These are phyloP conservation scores for Drosophila neoperkinsi DNA, from an alignment of 2,888 invertebrate genomes.

Conservation along the genomic window DNA sequence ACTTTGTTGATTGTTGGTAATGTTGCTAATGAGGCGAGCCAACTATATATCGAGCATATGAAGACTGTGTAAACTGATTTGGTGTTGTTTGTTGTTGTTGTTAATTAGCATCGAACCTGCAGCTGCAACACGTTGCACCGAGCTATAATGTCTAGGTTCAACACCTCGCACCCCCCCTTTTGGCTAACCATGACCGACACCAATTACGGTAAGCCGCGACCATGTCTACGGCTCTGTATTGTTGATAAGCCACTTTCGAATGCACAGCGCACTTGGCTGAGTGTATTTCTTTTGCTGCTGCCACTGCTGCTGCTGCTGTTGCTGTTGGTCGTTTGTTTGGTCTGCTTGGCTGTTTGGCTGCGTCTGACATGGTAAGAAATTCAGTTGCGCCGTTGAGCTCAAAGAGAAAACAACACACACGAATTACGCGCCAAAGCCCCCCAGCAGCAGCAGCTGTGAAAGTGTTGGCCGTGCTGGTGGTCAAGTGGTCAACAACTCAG, in stretches of 20 bases:
- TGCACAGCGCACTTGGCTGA: constrained; percentile 52
- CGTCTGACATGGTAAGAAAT: constrained; percentile 59
- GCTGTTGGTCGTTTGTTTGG: constrained; percentile 37
- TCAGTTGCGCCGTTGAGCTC: constrained; percentile 76
- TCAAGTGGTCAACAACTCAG: constrained; percentile 42
- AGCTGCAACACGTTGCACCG: constrained; percentile 55
- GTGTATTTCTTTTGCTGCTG: constrained; percentile 31
- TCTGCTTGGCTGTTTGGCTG: constrained; percentile 45
- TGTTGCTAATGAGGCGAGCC: constrained; percentile 63
- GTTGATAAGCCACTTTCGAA: constrained; percentile 73
- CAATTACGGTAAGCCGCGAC: constrained; percentile 69
- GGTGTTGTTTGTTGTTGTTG: constrained; percentile 44
- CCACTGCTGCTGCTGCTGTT: neutral
- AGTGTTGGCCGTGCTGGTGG: constrained; percentile 53
- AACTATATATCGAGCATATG: constrained; percentile 66
- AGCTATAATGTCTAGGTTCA: constrained; percentile 17
- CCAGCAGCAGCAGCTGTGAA: constrained; percentile 60
- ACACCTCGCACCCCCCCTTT: constrained; percentile 9
- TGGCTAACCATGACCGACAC: constrained; percentile 58
- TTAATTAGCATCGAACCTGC: constrained; percentile 70
- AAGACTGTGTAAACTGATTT: constrained; percentile 40
- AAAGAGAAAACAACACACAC: constrained; percentile 73
- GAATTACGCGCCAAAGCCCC: constrained; percentile 57
- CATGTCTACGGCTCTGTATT: constrained; percentile 58
- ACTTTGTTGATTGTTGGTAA: constrained; percentile 36